These are phyloP conservation scores for Limnephilus lunatus DNA, from an alignment of 2,888 invertebrate species.

Conservation along the genomic window DNA sequence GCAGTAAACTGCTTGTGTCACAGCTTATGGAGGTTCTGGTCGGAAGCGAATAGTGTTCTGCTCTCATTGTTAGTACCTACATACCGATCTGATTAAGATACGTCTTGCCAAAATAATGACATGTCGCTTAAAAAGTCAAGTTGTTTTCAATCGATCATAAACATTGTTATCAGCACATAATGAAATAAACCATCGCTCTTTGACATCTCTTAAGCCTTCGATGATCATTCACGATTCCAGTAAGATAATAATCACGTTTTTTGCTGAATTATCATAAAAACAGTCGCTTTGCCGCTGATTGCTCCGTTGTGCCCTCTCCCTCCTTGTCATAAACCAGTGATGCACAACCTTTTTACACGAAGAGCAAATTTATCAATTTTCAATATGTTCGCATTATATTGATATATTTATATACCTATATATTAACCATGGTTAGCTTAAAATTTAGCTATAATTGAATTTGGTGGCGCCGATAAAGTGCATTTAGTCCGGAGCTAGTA, in stretches of 20 bases:
- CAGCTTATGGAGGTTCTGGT: not conserved
- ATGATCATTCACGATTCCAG: not conserved
- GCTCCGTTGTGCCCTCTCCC: not conserved
- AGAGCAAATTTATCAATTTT: too few species aligned
- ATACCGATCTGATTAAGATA: not conserved
- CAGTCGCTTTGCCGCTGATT: not conserved
- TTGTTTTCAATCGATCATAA: not conserved
- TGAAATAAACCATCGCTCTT: not conserved
- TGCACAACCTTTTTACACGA: too few species aligned
- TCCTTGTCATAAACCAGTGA: not conserved
- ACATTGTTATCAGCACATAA: not conserved
- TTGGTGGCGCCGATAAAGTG: too few species aligned
- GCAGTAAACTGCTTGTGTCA: not conserved
- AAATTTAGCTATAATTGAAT: too few species aligned
- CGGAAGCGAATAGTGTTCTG: not conserved
- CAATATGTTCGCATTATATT: too few species aligned
- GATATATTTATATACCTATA: too few species aligned
- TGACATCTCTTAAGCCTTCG: not conserved
- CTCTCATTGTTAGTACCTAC: not conserved
- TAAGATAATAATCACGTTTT: not conserved
- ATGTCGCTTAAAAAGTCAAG: not conserved
- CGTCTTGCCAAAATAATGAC: not conserved
- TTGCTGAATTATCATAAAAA: not conserved
- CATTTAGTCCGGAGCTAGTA: too few species aligned
- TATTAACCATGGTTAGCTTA: too few species aligned